Evolutionary conservation across 1,140 invertebrate genomes (phyloP), one percentile per base, ranked within the genome.

Genomic region (Danaus melanippus): DNA sequence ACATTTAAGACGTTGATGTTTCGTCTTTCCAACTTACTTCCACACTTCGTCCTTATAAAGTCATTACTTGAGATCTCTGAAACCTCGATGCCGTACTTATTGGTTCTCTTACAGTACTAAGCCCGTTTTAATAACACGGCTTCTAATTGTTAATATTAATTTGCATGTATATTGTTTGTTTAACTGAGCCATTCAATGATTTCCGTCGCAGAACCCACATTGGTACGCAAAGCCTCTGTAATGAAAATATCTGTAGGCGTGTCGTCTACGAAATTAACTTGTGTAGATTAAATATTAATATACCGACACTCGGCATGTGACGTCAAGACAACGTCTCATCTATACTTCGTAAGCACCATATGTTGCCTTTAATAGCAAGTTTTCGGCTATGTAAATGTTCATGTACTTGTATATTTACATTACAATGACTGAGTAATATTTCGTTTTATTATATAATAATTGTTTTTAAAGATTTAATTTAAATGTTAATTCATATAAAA

Each of bases 231-330:
- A 55, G 44, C 49, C 51, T 48, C 42, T 32, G 42, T 58, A 61
- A 65, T 61, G 60, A 65, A 65, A 61, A 65, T 58, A 60, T 64
- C 47, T 57, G 59, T 58, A 62, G 60, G 62, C 57, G 60, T 64
- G 49, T 50, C 62, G 63, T 56, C 54, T 62, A 46, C 58, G 59
- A 62, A 69, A 72, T 67, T 72, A 72, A 70, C 62, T 69, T 67
- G 63, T 56, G 58, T 66, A 64, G 60, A 72, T 66, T 69, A 69
- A 73, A 70, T 73, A 73, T 73, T 73, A 64, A 67, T 68, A 73
- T 66, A 52, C 56, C 45, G 53, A 66, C 42, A 62, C 60, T 62
- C 55, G 60, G 69, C 62, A 62, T 66, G 53, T 61, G 61, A 58
- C 62, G 60, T 58, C 42, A 50, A 58, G 60, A 63, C 45, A 58